Percentiles rank a stretch among this genome's conserved stretches.
These are phyloP conservation scores for Aphaenogaster ashmeadi DNA, from an alignment of 1,140 invertebrate species.

Conservation along the genomic window DNA sequence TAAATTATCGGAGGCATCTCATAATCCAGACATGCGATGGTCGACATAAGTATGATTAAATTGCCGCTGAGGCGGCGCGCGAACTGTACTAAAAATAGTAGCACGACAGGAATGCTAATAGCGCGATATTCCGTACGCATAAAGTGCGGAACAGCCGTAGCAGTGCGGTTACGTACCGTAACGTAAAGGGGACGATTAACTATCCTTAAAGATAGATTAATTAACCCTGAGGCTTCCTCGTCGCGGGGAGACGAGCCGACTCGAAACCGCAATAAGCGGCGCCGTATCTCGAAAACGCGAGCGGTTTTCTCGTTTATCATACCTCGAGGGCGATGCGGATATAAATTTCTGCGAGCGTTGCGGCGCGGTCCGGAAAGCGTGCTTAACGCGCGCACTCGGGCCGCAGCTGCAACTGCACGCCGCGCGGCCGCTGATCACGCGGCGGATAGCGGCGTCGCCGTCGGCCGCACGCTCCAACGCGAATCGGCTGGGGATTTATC, in stretches of 20 bases:
- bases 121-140: neutral
- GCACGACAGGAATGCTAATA: slow-evolving; percentile 15
- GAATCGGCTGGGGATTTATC: slow-evolving; percentile 62
- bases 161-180: neutral
- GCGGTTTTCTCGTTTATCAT: slow-evolving; percentile 39
- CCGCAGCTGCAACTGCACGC: slow-evolving; percentile 62
- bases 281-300: slow-evolving; percentile 30
- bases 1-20: slow-evolving; percentile 56
- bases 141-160: neutral
- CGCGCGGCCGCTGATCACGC: slow-evolving; percentile 45
- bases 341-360: slow-evolving; percentile 48
- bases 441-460: slow-evolving; percentile 59
- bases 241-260: neutral
- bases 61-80: neutral
- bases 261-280: neutral
- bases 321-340: slow-evolving; percentile 23
- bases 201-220: slow-evolving; percentile 43
- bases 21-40: slow-evolving; percentile 31
- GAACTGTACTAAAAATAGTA: slow-evolving; percentile 21
- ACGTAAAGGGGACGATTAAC: slow-evolving; percentile 16
- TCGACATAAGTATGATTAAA: slow-evolving; percentile 53
- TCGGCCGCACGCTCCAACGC: slow-evolving; percentile 55
- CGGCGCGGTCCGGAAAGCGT: slow-evolving; percentile 19
- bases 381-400: slow-evolving; percentile 30
- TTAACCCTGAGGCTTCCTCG: neutral